Evolutionary conservation across 2,797 vertebrate species (phyloP).

Genomic region (Phoebastria nigripes): DNA sequence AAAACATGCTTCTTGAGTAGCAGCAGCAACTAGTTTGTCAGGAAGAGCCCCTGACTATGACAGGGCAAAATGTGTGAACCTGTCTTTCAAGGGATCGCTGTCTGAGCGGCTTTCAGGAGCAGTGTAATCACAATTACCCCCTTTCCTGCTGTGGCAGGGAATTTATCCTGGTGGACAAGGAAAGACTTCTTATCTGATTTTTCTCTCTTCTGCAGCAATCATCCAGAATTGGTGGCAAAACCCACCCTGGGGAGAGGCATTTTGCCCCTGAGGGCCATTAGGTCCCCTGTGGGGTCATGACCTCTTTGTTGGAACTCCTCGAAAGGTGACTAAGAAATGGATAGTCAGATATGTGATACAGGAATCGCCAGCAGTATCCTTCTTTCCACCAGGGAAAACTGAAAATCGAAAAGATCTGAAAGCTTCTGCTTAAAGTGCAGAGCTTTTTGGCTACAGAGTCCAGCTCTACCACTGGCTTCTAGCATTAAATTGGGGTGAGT

Average conservation of each 20-base stretch:
- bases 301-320: neutral
- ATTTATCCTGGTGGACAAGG: neutral
- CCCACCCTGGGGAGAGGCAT: neutral
- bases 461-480: neutral
- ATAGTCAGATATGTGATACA: accelerated
- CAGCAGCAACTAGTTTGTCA: neutral
- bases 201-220: neutral
- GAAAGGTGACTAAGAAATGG: neutral
- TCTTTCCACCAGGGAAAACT: neutral
- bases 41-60: neutral
- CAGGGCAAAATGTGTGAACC: neutral
- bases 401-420: neutral
- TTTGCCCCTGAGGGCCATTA: neutral
- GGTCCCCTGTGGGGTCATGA: neutral
- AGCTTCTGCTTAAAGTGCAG: neutral
- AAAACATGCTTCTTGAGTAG: conserved; percentile 15
- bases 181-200: neutral
- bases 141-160: neutral
- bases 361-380: neutral
- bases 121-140: neutral
- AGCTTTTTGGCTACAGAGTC: neutral
- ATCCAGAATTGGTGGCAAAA: neutral
- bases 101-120: neutral
- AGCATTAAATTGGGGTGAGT: neutral
- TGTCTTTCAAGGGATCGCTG: neutral